phyloP scores from a whole-genome alignment of 2,797 vertebrate genomes.

The Xerus rutilus region DNA sequence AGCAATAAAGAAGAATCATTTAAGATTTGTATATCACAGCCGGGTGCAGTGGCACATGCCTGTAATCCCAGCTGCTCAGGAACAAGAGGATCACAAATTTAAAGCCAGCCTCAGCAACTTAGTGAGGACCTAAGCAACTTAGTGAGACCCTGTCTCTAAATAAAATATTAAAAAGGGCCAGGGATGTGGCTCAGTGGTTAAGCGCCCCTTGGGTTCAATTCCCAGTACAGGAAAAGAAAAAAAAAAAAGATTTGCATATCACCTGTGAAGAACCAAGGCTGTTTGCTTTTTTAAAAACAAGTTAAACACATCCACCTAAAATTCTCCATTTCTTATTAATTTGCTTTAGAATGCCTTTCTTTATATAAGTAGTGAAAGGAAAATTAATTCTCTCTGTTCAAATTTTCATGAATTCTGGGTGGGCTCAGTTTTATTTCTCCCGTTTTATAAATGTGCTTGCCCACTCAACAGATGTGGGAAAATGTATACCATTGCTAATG shows the following conservation, averaged over 20 bases:
- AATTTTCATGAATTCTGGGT: constrained; percentile 26
- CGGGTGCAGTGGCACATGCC: too few relatives aligned
- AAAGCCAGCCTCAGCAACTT: too few relatives aligned
- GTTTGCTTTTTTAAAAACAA: constrained; percentile 50
- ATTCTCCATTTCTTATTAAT: background rate
- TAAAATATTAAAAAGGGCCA: too few relatives aligned
- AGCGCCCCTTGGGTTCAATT: too few relatives aligned
- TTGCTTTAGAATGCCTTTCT: constrained; percentile 42
- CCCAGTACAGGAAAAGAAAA: too few relatives aligned
- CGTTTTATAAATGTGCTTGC: background rate
- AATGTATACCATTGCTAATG: background rate
- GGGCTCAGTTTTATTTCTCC: background rate
- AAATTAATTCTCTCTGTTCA: constrained; percentile 40
- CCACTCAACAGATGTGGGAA: background rate
- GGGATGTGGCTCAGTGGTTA: too few relatives aligned
- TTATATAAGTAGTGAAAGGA: constrained; percentile 15
- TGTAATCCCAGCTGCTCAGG: too few relatives aligned
- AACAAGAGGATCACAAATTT: too few relatives aligned
- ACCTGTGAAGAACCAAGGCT: background rate
- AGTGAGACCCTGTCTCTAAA: too few relatives aligned
- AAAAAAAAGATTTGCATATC: background rate
- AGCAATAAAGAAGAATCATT: constrained; percentile 53
- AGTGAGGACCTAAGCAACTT: too few relatives aligned
- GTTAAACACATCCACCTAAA: constrained; percentile 25
- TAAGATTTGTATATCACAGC: background rate